Conservation (phyloP, 2,113 vertebrate genomes). For the Saimiri boliviensis region DNA sequence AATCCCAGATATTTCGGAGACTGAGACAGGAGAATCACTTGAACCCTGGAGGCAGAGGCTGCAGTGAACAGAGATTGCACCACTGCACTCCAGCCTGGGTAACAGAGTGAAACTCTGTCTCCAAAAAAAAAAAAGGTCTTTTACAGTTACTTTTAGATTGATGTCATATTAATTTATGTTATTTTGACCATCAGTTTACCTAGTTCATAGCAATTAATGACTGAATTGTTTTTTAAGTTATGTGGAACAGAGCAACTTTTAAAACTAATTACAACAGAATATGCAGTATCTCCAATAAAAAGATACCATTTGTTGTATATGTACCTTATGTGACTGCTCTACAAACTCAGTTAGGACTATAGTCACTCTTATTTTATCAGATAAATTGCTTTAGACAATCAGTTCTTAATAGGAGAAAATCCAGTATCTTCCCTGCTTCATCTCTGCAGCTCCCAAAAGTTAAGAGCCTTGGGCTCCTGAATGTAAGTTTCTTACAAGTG, state of each 20-base stretch:
- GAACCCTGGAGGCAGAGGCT: no score
- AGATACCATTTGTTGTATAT: neutral
- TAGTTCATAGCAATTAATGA: conserved; percentile 9
- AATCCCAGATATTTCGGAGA: no score
- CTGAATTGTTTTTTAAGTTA: neutral
- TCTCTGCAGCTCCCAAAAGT: neutral
- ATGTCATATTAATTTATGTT: neutral
- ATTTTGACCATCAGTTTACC: conserved; percentile 28
- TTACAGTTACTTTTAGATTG: conserved; percentile 8
- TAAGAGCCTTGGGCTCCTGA: neutral
- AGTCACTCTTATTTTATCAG: neutral
- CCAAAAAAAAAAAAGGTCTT: neutral
- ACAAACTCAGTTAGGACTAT: neutral
- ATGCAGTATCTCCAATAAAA: neutral
- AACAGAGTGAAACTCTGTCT: no score
- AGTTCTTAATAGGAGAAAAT: neutral
- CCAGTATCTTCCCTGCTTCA: neutral
- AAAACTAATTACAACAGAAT: neutral
- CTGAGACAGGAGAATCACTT: no score
- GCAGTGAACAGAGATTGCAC: no score
- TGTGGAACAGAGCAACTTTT: conserved; percentile 16
- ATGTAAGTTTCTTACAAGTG: neutral
- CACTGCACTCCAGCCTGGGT: no score
- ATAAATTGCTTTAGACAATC: neutral
- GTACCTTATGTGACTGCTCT: neutral